These are phyloP conservation scores for Tribolium freemani DNA, from an alignment of 2,888 invertebrate genomes.

Conservation along the genomic window DNA sequence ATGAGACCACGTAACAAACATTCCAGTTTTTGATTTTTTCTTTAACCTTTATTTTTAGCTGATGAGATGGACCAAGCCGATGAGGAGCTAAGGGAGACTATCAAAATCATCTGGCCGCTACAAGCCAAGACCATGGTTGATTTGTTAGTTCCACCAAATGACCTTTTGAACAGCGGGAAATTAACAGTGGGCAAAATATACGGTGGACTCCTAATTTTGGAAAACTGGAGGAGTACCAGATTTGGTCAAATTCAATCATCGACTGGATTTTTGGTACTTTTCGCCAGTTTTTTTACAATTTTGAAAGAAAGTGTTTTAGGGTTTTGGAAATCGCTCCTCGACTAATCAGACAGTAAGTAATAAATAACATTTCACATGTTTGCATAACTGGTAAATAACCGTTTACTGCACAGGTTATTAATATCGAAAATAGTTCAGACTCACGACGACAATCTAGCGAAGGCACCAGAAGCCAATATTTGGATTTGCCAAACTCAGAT, in stretches of 20 bases:
- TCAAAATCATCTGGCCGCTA: slow-evolving; percentile 97
- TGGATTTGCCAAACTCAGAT: not conserved
- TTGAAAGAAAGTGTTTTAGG: slow-evolving; percentile 62
- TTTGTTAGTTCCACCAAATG: slow-evolving; percentile 92
- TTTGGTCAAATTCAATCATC: slow-evolving; percentile 85
- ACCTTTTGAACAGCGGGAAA: slow-evolving; percentile 87
- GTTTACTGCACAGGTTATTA: not conserved
- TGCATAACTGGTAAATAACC: not conserved
- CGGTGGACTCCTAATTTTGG: slow-evolving; percentile 94
- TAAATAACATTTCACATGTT: no score
- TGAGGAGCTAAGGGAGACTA: slow-evolving; percentile 93
- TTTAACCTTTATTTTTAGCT: slow-evolving; percentile 71
- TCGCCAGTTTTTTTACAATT: not conserved
- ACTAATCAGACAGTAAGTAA: slow-evolving; percentile 86
- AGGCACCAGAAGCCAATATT: not conserved
- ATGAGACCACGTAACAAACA: slow-evolving; percentile 91
- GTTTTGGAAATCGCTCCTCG: slow-evolving; percentile 81
- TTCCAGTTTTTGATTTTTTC: not conserved
- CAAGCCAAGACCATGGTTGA: slow-evolving; percentile 98
- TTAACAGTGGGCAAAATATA: slow-evolving; percentile 99
- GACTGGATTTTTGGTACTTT: slow-evolving; percentile 84
- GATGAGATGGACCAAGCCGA: slow-evolving; percentile 99
- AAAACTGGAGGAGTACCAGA: slow-evolving; percentile 95
- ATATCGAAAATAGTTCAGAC: not conserved
- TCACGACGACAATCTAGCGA: not conserved